A percentile compares a stretch with the other conserved stretches of the same genome.
These are phyloP conservation scores for Metellina segmentata DNA, from an alignment of 2,888 invertebrate species.

Conservation along the genomic window DNA sequence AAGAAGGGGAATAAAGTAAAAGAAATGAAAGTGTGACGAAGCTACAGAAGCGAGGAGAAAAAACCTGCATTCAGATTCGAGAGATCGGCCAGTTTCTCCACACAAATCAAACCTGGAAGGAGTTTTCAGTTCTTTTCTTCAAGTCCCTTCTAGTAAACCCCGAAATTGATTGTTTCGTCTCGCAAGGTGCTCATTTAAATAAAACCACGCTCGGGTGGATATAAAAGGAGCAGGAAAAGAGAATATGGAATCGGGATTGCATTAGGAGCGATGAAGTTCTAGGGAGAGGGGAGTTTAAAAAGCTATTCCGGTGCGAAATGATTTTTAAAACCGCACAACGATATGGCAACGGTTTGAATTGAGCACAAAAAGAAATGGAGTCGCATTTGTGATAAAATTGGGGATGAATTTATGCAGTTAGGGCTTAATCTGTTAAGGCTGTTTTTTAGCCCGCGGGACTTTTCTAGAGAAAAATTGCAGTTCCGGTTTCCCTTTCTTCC, in stretches of 20 bases:
- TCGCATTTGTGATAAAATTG: neutral
- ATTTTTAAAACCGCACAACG: constrained; percentile 46
- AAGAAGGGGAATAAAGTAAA: neutral
- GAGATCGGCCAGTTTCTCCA: constrained; percentile 13
- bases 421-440: constrained; percentile 47
- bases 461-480: neutral
- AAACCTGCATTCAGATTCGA: neutral
- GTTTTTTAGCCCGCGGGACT: constrained; percentile 10
- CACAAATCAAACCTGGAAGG: constrained; percentile 32
- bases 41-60: neutral
- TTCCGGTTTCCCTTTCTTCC: neutral
- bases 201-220: constrained; percentile 45
- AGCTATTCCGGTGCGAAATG: constrained; percentile 39
- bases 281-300: constrained; percentile 47
- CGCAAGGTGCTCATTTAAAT: constrained; percentile 61
- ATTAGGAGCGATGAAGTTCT: constrained; percentile 57
- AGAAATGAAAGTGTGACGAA: constrained; percentile 19
- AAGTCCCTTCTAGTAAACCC: constrained; percentile 25
- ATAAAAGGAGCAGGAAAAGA: constrained; percentile 23
- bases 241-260: constrained; percentile 42
- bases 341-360: constrained; percentile 32
- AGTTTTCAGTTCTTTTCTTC: constrained; percentile 13
- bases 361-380: neutral
- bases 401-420: constrained; percentile 48
- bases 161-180: constrained; percentile 63